Percentiles rank a stretch among this genome's conserved stretches.
phyloP scores from a whole-genome alignment of 2,797 vertebrate genomes.

The Onychomys torridus region DNA sequence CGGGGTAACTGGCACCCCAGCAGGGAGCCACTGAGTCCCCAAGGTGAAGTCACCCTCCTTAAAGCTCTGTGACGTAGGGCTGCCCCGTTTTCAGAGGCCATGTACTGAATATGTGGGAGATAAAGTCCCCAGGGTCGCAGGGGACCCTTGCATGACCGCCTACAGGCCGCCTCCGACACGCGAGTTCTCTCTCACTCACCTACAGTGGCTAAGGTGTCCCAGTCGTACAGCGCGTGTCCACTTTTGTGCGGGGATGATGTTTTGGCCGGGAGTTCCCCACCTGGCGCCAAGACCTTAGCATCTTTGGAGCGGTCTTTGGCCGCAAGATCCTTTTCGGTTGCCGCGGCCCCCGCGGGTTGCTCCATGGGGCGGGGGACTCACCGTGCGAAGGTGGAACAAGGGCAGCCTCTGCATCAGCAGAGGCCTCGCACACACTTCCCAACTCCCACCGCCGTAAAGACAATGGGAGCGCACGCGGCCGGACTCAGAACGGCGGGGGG shows the following conservation, averaged over 20 bases:
- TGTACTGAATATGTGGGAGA: neutral
- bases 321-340: neutral
- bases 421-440: neutral
- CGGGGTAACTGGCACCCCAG: neutral
- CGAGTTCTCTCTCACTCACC: neutral
- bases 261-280: neutral
- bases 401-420: neutral
- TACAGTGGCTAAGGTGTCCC: neutral
- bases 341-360: neutral
- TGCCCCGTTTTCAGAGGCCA: neutral
- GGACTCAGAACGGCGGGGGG: neutral
- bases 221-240: neutral
- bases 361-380: neutral
- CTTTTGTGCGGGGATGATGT: neutral
- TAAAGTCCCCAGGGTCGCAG: neutral
- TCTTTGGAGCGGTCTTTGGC: neutral
- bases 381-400: neutral
- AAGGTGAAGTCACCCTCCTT: slow-evolving; percentile 26
- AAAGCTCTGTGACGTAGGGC: neutral
- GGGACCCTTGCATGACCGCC: neutral
- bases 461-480: neutral
- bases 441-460: neutral
- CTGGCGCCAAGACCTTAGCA: neutral
- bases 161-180: neutral
- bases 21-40: neutral